Evolutionary conservation across 2,113 vertebrate genomes (phyloP), one percentile per base, ranked within the genome.

Genomic region (Morone saxatilis): DNA sequence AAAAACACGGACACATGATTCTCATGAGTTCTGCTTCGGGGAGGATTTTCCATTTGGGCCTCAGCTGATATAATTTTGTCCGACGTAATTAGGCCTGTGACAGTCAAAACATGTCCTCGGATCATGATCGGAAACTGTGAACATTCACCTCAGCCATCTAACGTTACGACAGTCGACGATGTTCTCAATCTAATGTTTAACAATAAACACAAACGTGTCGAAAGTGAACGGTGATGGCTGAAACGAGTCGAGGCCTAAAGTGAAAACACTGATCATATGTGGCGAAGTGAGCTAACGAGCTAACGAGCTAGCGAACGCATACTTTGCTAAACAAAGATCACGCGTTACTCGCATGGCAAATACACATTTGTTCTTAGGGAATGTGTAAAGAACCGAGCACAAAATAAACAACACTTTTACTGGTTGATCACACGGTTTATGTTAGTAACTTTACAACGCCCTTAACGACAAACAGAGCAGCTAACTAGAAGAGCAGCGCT

Each of bases 1-100:
- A 45, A 54, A 56, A 71, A 69, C 4, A 38, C 1, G 0, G 7
- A 11, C 17, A 41, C 6, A 40, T 45, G 43, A 78, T 20, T 22
- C 45, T 22, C 14, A n/a, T 36, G 13, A 57, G 22, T 5, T 56
- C 1, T 13, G 1, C 67, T 43, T 78, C 17, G 69, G 54, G n/a
- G 6, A 63, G 56, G 40, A 68, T 47, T 80, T 84, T 77, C 78
- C 60, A 68, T 80, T 50, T 74, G 53, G 85, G 81, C 85, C 84
- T 93, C n/a, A 69, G 41, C 59, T 75, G 9, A 65, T 38, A 20
- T 62, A 3, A 67, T 81, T 82, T 50, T 48, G n/a, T 1, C 22
- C 66, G 70, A 86, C 90, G 78, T 83, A 80, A 79, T 81, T 36
- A 60, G 88, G 87, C 90, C 90, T 70, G 36, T 45, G 54, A 81